phyloP scores from a whole-genome alignment of 1,140 invertebrate genomes.

The Metaphire vulgaris region DNA sequence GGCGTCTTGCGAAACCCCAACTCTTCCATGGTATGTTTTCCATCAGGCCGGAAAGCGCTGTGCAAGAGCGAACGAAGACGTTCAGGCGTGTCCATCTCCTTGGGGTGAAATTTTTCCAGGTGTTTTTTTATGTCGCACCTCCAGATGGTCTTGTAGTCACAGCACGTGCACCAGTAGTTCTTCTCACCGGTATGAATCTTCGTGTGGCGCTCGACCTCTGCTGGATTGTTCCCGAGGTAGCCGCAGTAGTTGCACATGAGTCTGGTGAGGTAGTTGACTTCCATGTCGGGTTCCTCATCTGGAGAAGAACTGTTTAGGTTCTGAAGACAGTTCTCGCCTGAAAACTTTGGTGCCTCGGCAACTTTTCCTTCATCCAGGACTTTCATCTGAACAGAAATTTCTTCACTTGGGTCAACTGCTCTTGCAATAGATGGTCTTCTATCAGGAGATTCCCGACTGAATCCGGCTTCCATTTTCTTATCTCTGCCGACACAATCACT shows the following conservation, averaged over 20 bases:
- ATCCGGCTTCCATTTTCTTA: too few species aligned
- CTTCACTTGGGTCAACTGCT: too few species aligned
- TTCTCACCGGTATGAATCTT: slow-evolving; percentile 58
- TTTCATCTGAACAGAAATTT: too few species aligned
- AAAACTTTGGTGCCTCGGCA: too few species aligned
- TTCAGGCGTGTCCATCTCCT: slow-evolving; percentile 13
- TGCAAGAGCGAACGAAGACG: neutral
- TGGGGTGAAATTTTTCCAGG: slow-evolving; percentile 50
- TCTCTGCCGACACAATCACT: too few species aligned
- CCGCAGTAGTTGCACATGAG: slow-evolving; percentile 28
- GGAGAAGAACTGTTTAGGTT: too few species aligned
- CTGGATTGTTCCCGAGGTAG: slow-evolving; percentile 36
- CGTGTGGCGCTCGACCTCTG: slow-evolving; percentile 49
- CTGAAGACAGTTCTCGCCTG: too few species aligned
- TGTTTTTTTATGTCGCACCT: slow-evolving; percentile 54
- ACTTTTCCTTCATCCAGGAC: too few species aligned
- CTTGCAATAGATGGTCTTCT: too few species aligned
- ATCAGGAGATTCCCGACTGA: too few species aligned
- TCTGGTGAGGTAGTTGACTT: neutral
- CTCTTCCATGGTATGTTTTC: neutral
- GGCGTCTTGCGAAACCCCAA: neutral
- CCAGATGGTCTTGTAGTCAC: slow-evolving; percentile 50
- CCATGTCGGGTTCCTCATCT: too few species aligned
- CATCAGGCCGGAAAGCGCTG: neutral
- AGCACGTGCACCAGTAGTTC: slow-evolving; percentile 45